Conservation (phyloP, 1,140 invertebrate species). For the Pristionchus pacificus region DNA sequence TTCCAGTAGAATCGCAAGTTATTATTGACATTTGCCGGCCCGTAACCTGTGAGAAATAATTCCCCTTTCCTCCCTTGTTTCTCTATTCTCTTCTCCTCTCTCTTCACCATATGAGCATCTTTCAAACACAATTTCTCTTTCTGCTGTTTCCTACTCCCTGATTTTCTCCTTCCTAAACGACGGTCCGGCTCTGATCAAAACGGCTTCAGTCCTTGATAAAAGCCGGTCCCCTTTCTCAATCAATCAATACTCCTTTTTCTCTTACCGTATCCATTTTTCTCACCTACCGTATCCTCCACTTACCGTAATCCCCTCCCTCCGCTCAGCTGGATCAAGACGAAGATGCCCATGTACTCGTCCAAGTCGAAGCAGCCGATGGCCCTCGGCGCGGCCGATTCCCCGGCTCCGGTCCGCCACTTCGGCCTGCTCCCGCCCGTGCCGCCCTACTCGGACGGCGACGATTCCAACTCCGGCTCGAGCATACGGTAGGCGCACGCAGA, state of each 20-base stretch:
- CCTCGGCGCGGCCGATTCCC: not conserved
- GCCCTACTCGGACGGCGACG: slow-evolving; percentile 6
- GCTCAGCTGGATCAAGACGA: slow-evolving; percentile 12
- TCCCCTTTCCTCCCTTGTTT: not conserved
- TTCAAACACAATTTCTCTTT: no score
- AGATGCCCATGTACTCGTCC: not conserved
- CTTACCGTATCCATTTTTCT: slow-evolving; percentile 3
- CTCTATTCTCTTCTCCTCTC: not conserved
- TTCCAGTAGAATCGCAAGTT: no score
- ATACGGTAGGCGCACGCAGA: not conserved
- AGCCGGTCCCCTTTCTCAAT: no score
- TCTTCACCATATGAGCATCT: no score
- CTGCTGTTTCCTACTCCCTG: no score
- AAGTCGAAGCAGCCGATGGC: not conserved
- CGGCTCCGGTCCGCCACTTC: not conserved
- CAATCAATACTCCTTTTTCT: not conserved
- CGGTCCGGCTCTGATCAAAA: no score
- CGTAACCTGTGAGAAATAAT: not conserved
- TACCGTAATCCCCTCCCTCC: not conserved
- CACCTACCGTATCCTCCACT: no score
- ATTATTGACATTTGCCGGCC: no score
- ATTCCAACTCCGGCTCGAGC: slow-evolving; percentile 4
- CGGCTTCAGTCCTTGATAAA: not conserved
- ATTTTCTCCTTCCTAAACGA: no score
- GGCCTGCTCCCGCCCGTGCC: not conserved